phyloP scores from a whole-genome alignment of 1,140 invertebrate genomes.

The Radopholus similis region DNA sequence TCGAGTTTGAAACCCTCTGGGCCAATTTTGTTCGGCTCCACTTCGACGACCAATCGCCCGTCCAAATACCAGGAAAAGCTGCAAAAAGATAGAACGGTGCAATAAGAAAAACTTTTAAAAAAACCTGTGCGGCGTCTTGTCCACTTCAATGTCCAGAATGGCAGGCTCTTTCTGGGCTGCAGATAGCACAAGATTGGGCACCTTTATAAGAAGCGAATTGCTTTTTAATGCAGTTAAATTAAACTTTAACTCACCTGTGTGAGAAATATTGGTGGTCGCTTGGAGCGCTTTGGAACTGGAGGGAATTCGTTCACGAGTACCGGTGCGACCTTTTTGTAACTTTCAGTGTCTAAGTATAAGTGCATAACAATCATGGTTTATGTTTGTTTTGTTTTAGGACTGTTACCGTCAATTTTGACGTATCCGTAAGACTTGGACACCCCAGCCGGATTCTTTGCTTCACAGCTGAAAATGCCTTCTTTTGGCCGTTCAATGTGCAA shows the following conservation, averaged over 20 bases:
- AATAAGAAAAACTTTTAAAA: constrained; percentile 4
- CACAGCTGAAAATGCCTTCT: neutral
- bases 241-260: too few relatives aligned
- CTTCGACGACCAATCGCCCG: constrained; percentile 34
- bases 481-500: constrained; percentile 13
- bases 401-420: constrained; percentile 48
- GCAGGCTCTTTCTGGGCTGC: constrained; percentile 39
- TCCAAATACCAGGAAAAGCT: constrained; percentile 57
- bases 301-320: neutral
- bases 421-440: constrained; percentile 57
- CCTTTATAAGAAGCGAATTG: too few relatives aligned
- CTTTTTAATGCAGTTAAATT: too few relatives aligned
- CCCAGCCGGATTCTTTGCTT: constrained; percentile 37
- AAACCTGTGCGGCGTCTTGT: neutral
- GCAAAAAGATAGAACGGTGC: too few relatives aligned
- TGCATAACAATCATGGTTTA: neutral
- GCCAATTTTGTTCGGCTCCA: neutral
- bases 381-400: neutral
- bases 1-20: constrained; percentile 7
- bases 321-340: constrained; percentile 9
- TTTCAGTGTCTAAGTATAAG: constrained; percentile 19
- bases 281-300: constrained; percentile 23
- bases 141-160: constrained; percentile 54
- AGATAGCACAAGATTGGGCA: constrained; percentile 48
- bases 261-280: constrained; percentile 27